Evolutionary conservation across 2,888 invertebrate species (phyloP), one percentile per base, ranked within the genome.

Genomic region (Sicus ferrugineus): DNA sequence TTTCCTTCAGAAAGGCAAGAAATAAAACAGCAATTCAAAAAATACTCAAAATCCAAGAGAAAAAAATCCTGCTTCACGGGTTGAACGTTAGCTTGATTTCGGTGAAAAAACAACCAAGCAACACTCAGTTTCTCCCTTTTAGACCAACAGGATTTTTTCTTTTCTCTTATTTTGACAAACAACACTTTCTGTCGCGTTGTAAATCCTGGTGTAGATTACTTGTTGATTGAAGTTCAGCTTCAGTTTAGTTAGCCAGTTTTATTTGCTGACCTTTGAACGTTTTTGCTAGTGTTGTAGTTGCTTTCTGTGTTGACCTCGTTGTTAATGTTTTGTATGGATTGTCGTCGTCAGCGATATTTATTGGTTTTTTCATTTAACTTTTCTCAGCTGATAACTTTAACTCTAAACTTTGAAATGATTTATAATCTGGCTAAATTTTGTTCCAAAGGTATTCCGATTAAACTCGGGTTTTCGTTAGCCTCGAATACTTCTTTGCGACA

Each of bases 171-270:
- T 42, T 16, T 42, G n/a, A 38, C 42, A n/a, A 42, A n/a, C n/a
- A n/a, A n/a, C 7, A 42, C 42, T 42, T 9, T 42, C 4, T 42
- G 42, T 52, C 3, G 28, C 16, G 23, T 34, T 31, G 38, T 34
- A 42, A 23, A 19, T 65, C 21, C 34, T 52, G 30, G 50, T 65
- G 42, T 42, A 30, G 28, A 28, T 38, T 28, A 58, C 34, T 50
- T 59, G 61, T 28, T 62, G 48, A 21, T 11, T 62, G 23, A 54
- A 30, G 64, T 14, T 34, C n/a, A 38, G 34, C 42, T 42, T 42
- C 7, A 42, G n/a, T 14, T 4, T 42, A 42, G 42, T 42, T 16
- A 16, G 42, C 11, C 21, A 30, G 46, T 54, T 59, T 26, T 26
- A 28, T 19, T 34, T 50, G 21, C 16, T 46, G 14, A 30, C 54